phyloP scores from a whole-genome alignment of 2,797 vertebrate species.

The Streptopelia turtur region DNA sequence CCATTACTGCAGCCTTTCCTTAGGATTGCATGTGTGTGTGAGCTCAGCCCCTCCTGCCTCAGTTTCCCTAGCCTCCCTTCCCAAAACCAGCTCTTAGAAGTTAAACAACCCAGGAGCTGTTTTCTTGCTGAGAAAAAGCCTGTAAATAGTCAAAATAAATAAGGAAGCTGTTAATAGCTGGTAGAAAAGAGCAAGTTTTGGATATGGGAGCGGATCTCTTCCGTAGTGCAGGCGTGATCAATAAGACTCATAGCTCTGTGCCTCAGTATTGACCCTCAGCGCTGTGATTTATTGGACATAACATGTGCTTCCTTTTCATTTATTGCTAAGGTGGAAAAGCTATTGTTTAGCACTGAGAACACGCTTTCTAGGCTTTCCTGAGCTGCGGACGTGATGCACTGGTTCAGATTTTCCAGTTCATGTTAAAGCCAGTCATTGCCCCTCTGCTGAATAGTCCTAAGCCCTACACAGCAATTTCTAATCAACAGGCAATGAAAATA shows the following conservation, averaged over 20 bases:
- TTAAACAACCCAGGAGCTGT: not conserved
- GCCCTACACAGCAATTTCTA: not conserved
- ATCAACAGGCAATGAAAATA: not conserved
- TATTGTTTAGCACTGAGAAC: slow-evolving; percentile 3
- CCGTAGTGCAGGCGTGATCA: not conserved
- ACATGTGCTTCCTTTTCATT: slow-evolving; percentile 44
- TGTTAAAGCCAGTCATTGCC: not conserved
- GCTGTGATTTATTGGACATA: slow-evolving; percentile 36
- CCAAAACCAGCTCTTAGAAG: fast-evolving
- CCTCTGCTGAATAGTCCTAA: not conserved
- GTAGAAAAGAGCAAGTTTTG: slow-evolving; percentile 2
- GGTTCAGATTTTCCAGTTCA: not conserved
- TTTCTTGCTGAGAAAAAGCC: not conserved
- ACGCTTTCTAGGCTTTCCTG: not conserved
- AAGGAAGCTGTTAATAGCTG: not conserved
- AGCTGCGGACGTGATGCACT: not conserved
- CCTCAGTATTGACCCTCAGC: slow-evolving; percentile 9
- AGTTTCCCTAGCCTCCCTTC: not conserved
- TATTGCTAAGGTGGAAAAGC: not conserved
- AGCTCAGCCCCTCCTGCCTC: not conserved
- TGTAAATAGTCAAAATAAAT: not conserved
- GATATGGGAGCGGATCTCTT: not conserved
- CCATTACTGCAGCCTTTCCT: not conserved
- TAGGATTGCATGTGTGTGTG: not conserved
- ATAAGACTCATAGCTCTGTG: not conserved